Percentiles rank a stretch among this genome's conserved stretches.
These are phyloP conservation scores for Lymantria monacha DNA, from an alignment of 2,888 invertebrate species.

Conservation along the genomic window DNA sequence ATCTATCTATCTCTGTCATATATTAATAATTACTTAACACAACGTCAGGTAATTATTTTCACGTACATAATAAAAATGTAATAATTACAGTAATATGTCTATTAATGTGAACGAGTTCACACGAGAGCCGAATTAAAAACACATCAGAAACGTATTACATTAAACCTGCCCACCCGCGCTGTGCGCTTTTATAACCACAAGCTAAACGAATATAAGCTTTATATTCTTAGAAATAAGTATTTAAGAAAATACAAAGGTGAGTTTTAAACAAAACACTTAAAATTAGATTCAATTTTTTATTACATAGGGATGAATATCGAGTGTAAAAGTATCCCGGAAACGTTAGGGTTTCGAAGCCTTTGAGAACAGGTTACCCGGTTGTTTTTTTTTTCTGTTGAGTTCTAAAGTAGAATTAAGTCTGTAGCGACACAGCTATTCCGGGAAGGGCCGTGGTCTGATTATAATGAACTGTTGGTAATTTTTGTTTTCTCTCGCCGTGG, in stretches of 20 bases:
- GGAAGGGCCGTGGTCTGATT: conserved; percentile 19
- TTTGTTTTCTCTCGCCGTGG: conserved; percentile 3
- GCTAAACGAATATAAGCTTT: conserved; percentile 24
- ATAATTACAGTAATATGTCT: conserved; percentile 62
- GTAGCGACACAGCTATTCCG: conserved; percentile 18
- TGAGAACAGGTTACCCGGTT: conserved; percentile 34
- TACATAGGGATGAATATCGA: conserved; percentile 13
- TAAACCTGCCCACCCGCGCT: conserved; percentile 63
- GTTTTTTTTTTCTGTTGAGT: conserved; percentile 33
- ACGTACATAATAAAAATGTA: conserved; percentile 35
- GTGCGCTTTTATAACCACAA: conserved; percentile 20
- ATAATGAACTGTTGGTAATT: conserved; percentile 12
- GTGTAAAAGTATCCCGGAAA: conserved; percentile 36
- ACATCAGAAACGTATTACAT: conserved; percentile 77
- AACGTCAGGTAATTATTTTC: not conserved
- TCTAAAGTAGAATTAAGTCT: conserved; percentile 45
- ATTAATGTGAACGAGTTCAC: conserved; percentile 74
- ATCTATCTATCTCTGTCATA: no score
- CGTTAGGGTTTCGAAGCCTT: conserved; percentile 34
- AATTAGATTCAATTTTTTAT: not conserved
- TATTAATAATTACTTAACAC: not conserved
- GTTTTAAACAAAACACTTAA: not conserved
- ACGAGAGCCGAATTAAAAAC: conserved; percentile 75
- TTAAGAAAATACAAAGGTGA: conserved; percentile 2
- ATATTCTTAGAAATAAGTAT: conserved; percentile 15